A percentile compares a stretch with the other conserved stretches of the same genome.
These are phyloP conservation scores for Tetranychus piercei DNA, from an alignment of 2,888 invertebrate species.

Conservation along the genomic window DNA sequence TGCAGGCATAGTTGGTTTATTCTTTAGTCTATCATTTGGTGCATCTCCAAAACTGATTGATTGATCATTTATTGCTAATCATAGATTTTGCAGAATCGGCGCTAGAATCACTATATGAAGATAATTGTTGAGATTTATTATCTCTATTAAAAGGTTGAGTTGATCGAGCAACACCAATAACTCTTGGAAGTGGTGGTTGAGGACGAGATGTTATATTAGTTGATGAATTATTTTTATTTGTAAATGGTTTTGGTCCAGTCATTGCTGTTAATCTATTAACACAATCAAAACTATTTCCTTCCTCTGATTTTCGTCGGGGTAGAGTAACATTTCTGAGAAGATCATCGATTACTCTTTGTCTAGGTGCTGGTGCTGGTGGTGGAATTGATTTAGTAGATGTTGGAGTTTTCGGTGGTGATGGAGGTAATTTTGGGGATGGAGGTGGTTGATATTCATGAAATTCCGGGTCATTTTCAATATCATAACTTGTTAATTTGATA, in stretches of 20 bases:
- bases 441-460: slow-evolving; percentile 5
- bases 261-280: background rate
- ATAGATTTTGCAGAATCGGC: background rate
- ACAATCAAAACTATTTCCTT: background rate
- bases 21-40: background rate
- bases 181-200: background rate
- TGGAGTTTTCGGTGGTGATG: background rate
- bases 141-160: background rate
- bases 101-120: background rate
- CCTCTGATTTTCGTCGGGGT: background rate
- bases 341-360: background rate
- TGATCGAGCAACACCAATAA: background rate
- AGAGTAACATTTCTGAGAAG: background rate
- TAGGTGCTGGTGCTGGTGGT: background rate
- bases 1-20: background rate
- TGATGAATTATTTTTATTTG: background rate
- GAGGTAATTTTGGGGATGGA: background rate
- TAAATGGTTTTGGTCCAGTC: background rate
- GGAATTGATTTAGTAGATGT: background rate
- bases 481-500: background rate
- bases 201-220: background rate
- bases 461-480: background rate
- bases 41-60: background rate
- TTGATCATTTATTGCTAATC: too few relatives aligned
- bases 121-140: background rate